phyloP scores from a whole-genome alignment of 2,113 vertebrate genomes.

The Esox niger region DNA sequence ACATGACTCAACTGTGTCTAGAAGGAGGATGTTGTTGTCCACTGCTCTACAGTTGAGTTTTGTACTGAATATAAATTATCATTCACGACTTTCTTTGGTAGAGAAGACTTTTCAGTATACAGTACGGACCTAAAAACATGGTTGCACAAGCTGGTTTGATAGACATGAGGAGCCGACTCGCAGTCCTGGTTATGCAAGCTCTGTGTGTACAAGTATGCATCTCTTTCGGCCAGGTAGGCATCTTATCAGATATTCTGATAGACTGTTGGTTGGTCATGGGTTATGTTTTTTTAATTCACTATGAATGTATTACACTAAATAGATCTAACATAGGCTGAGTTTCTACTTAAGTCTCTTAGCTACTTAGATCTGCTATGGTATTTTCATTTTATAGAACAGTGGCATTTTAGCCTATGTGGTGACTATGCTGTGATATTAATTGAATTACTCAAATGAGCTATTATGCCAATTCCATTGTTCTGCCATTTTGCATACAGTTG shows the following conservation, averaged over 20 bases:
- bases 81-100: background rate
- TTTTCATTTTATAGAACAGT: too few relatives aligned
- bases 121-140: background rate
- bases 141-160: background rate
- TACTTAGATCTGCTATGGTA: too few relatives aligned
- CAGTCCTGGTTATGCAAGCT: slow-evolving; percentile 5
- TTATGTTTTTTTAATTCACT: background rate
- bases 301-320: background rate
- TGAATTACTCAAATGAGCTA: too few relatives aligned
- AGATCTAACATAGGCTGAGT: too few relatives aligned
- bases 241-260: background rate
- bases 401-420: too few relatives aligned
- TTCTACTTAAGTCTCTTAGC: too few relatives aligned
- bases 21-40: background rate
- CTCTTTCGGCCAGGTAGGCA: slow-evolving; percentile 21
- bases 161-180: slow-evolving; percentile 13
- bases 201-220: background rate
- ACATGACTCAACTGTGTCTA: background rate
- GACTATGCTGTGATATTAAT: too few relatives aligned
- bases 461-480: too few relatives aligned
- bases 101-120: background rate
- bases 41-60: background rate
- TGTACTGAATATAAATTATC: background rate
- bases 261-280: background rate
- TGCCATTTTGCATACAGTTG: too few relatives aligned